These are phyloP conservation scores for Mionectes macconnelli DNA, from an alignment of 2,113 vertebrate species.

Conservation along the genomic window DNA sequence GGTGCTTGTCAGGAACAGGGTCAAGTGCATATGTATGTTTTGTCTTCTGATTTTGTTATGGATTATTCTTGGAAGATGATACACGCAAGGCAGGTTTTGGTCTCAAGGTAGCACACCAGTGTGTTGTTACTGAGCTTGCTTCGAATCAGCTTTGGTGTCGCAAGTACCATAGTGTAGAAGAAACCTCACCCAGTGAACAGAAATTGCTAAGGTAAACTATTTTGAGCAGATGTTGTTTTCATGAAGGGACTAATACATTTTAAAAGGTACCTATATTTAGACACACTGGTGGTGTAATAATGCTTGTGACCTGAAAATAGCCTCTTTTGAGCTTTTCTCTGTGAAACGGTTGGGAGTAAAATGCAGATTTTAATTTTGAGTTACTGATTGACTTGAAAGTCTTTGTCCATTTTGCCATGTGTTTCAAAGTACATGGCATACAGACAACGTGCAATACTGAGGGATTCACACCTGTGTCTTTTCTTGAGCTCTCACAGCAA, in stretches of 20 bases:
- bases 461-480: neutral
- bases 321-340: neutral
- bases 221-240: neutral
- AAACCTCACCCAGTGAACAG: neutral
- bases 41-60: neutral
- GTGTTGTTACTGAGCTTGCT: neutral
- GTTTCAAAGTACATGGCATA: rapidly evolving
- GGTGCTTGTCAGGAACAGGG: neutral
- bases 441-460: neutral
- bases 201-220: neutral
- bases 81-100: neutral
- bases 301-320: neutral
- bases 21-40: neutral
- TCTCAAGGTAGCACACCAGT: neutral
- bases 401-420: neutral
- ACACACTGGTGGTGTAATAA: neutral
- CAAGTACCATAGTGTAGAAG: neutral
- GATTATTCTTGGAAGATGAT: neutral
- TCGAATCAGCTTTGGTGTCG: neutral
- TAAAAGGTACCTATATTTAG: neutral
- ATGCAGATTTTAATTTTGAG: neutral
- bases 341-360: neutral
- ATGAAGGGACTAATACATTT: neutral
- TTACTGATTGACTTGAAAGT: neutral
- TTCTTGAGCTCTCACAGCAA: neutral